Conservation (phyloP, 2,888 invertebrate genomes). For the Meliscaeva auricollis region DNA sequence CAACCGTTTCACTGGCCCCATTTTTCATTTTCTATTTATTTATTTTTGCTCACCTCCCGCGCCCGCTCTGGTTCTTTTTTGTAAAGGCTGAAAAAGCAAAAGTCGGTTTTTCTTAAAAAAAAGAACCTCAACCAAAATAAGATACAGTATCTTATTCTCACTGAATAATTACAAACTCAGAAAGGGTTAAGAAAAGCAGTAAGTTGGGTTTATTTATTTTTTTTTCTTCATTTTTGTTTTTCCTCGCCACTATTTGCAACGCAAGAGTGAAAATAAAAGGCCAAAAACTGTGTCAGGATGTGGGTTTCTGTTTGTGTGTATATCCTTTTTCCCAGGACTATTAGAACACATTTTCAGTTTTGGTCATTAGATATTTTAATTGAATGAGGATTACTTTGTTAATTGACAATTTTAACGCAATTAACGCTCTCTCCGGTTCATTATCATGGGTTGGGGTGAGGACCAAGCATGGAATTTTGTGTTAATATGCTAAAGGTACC, state of each 20-base stretch:
- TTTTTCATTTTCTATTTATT: constrained; percentile 48
- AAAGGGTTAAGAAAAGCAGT: constrained; percentile 53
- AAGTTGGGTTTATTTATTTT: not conserved
- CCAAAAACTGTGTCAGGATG: not conserved
- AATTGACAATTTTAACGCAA: constrained; percentile 74
- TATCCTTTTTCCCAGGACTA: constrained; percentile 27
- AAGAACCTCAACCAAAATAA: constrained; percentile 22
- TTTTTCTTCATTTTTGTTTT: not conserved
- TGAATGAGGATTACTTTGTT: constrained; percentile 74
- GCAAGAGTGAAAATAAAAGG: constrained; percentile 23
- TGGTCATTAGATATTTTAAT: constrained; percentile 71
- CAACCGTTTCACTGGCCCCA: constrained; percentile 44
- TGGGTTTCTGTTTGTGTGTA: not conserved
- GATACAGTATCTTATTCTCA: constrained; percentile 59
- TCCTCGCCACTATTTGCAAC: constrained; percentile 9
- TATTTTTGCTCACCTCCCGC: constrained; percentile 1
- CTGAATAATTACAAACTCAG: constrained; percentile 61
- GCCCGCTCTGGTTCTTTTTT: constrained; percentile 1
- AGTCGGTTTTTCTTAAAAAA: constrained; percentile 20
- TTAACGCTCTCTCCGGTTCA: constrained; percentile 39
- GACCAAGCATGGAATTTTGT: not conserved
- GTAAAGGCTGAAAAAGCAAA: constrained; percentile 37
- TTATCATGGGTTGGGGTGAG: not conserved
- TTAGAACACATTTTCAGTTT: constrained; percentile 45
- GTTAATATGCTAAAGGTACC: constrained; percentile 11